Evolutionary conservation across 2,888 invertebrate genomes (phyloP), one percentile per base, ranked within the genome.

Genomic region (Melanostoma scalare): DNA sequence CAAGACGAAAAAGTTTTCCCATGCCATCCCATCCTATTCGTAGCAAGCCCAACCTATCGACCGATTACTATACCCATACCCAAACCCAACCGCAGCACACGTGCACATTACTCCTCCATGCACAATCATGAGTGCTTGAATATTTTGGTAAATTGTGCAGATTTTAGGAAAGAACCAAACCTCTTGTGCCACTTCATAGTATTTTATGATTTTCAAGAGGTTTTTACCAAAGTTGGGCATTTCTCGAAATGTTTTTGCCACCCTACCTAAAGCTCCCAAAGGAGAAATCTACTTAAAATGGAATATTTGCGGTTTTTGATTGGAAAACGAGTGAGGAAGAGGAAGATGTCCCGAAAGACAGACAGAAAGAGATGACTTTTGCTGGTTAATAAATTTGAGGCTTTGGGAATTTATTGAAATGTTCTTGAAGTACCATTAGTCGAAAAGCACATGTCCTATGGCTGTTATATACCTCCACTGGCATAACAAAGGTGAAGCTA

Each of bases 401-500:
- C 76, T 75, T 79, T 56, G 74, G 56, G 53, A 68, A 75, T 80
- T 80, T 75, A 80, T 75, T 71, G 69, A 75, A 75, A 69, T 69
- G 75, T 65, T 69, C 61, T 69, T 40, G 10, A 69, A 77, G 30
- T 55, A 35, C 42, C 56, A 63, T 44, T 50, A 63, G 63, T 50
- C 31, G 50, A 38, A 50, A 20, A 63, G 6, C 63, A 63, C 31
- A 63, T 63, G 50, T 20, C n/a, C 48, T 31, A 50, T 50, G 63
- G 50, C 38, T 31, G 63, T 48, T 63, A 63, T 36, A 63, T 63
- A 38, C 3, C n/a, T 20, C 20, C 20, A 20, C 20, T 20, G 6
- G 30, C 48, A 30, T 38, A 30, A 0, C 2, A 36, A 63, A 50
- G 38, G 38, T 50, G 31, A 46, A 63, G 50, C 50, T 38, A 36